These are phyloP conservation scores for Spicauda simplicius DNA, from an alignment of 2,888 invertebrate species.

Conservation along the genomic window DNA sequence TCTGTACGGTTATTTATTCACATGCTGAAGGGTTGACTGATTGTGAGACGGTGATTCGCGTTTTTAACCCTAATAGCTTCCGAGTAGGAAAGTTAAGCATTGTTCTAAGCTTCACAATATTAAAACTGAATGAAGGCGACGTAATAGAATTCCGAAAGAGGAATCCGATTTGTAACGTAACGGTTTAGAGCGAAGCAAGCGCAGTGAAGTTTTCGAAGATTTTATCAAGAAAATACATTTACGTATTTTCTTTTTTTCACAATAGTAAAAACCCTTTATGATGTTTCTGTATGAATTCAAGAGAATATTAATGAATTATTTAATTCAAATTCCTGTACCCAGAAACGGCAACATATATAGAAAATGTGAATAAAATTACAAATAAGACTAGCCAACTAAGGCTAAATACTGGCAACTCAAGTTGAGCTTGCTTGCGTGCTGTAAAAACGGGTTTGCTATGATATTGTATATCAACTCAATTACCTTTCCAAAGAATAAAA, in stretches of 20 bases:
- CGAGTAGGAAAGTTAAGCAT: slow-evolving; percentile 48
- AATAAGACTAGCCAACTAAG: too few species aligned
- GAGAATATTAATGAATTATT: too few species aligned
- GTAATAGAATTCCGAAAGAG: slow-evolving; percentile 31
- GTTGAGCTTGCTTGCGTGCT: slow-evolving; percentile 47
- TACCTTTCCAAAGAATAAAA: slow-evolving; percentile 53
- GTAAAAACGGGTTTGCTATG: slow-evolving; percentile 55
- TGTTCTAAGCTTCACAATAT: slow-evolving; percentile 45
- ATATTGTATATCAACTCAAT: slow-evolving; percentile 55
- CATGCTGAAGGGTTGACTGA: slow-evolving; percentile 66
- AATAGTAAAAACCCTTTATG: too few species aligned
- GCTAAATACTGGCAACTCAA: background rate
- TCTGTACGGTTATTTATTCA: slow-evolving; percentile 25
- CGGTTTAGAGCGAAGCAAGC: background rate
- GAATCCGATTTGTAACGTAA: slow-evolving; percentile 33
- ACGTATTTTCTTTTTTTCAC: too few species aligned
- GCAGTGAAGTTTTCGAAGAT: background rate
- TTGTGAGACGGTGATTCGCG: slow-evolving; percentile 68
- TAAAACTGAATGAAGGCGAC: slow-evolving; percentile 42
- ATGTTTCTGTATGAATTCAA: too few species aligned
- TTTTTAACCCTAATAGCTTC: slow-evolving; percentile 53
- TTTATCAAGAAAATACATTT: too few species aligned
- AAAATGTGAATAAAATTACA: too few species aligned
- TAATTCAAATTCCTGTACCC: too few species aligned
- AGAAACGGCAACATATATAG: too few species aligned